Conservation (phyloP, 1,140 invertebrate species). For the Elymnias hypermnestra region DNA sequence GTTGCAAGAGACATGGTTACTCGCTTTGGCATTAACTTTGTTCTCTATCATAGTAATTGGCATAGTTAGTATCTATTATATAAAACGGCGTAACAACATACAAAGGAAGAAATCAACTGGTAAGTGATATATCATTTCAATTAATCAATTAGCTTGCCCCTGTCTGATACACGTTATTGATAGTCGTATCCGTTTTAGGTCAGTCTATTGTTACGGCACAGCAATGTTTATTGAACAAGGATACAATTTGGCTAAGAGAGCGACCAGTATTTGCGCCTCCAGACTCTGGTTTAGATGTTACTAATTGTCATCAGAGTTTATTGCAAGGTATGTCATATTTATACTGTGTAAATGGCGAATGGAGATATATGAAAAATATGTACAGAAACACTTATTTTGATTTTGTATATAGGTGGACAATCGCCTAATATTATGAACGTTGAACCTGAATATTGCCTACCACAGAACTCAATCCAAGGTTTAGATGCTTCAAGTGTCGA, state of each 20-base stretch:
- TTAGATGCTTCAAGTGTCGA: slow-evolving; percentile 64
- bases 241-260: slow-evolving; percentile 68
- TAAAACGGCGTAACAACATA: slow-evolving; percentile 53
- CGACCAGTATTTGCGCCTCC: slow-evolving; percentile 54
- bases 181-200: slow-evolving; percentile 54
- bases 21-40: slow-evolving; percentile 55
- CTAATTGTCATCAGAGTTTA: slow-evolving; percentile 61
- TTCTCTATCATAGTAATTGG: slow-evolving; percentile 59
- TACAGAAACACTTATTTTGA: no score
- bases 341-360: no score
- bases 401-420: slow-evolving; percentile 45
- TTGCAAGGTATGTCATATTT: slow-evolving; percentile 60
- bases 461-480: slow-evolving; percentile 66
- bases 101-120: slow-evolving; percentile 62
- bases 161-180: slow-evolving; percentile 20
- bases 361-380: no score
- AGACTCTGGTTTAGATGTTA: slow-evolving; percentile 47
- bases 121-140: slow-evolving; percentile 27
- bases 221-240: slow-evolving; percentile 68
- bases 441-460: slow-evolving; percentile 64
- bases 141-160: slow-evolving; percentile 21
- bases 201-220: slow-evolving; percentile 67
- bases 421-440: slow-evolving; percentile 62
- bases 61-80: slow-evolving; percentile 57
- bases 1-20: slow-evolving; percentile 62